Evolutionary conservation across 2,797 vertebrate genomes (phyloP).

Genomic region (Cossypha heuglini): DNA sequence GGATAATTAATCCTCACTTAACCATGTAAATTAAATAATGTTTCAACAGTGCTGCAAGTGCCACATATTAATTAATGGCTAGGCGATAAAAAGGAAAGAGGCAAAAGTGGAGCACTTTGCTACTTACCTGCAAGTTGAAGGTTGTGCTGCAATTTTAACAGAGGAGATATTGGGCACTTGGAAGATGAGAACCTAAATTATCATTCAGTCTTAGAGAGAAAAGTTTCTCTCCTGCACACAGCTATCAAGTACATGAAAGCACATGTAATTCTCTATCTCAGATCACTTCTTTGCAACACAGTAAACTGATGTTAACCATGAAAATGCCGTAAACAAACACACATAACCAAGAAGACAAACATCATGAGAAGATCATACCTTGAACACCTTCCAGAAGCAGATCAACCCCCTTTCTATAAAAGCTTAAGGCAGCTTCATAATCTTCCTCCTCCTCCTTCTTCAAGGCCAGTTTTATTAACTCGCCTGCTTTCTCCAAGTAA

Average conservation of each 20-base stretch:
- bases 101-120: constrained; percentile 16
- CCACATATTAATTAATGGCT: constrained; percentile 53
- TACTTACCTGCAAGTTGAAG: constrained; percentile 32
- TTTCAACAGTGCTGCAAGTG: constrained; percentile 54
- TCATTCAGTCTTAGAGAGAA: not conserved
- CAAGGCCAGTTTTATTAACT: constrained; percentile 88
- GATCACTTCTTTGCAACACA: not conserved
- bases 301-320: not conserved
- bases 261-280: not conserved
- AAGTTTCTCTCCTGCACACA: not conserved
- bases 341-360: not conserved
- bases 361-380: constrained; percentile 75
- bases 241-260: not conserved
- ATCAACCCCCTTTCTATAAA: constrained; percentile 91
- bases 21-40: constrained; percentile 65
- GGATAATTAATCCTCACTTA: constrained; percentile 66
- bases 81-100: constrained; percentile 30
- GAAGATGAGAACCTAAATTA: constrained; percentile 8
- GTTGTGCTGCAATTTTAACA: not conserved
- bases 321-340: not conserved
- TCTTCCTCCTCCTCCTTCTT: constrained; percentile 91
- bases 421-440: constrained; percentile 88
- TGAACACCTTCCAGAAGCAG: constrained; percentile 93
- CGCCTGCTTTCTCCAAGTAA: constrained; percentile 90
- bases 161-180: not conserved